A percentile compares a stretch with the other conserved stretches of the same genome.
phyloP scores from a whole-genome alignment of 2,113 vertebrate genomes.

The Theristicus caerulescens region DNA sequence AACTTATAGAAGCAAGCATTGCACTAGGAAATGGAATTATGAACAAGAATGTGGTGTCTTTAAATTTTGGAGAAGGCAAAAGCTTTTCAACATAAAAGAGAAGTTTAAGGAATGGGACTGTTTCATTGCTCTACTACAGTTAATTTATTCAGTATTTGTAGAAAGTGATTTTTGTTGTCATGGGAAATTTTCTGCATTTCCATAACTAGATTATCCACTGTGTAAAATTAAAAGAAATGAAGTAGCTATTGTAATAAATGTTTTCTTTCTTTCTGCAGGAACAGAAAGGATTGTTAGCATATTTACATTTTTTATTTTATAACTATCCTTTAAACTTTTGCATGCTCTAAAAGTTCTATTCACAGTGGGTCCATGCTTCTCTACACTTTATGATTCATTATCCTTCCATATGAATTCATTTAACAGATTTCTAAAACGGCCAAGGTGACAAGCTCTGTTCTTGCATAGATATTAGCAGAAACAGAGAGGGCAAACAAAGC shows the following conservation, averaged over 20 bases:
- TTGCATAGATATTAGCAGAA: neutral
- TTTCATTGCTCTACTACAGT: neutral
- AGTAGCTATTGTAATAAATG: neutral
- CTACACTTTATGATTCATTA: neutral
- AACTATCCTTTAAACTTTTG: neutral
- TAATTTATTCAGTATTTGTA: neutral
- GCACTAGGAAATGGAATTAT: neutral
- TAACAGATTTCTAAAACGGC: neutral
- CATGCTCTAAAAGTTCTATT: neutral
- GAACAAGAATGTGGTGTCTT: neutral
- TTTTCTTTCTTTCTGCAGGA: neutral
- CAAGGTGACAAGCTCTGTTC: neutral
- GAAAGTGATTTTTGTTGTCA: neutral
- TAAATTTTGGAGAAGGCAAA: neutral
- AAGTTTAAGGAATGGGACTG: neutral
- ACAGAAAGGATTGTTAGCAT: neutral
- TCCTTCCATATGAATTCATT: neutral
- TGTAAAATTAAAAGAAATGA: neutral
- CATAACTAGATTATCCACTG: neutral
- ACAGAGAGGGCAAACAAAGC: neutral
- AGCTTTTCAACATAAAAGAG: neutral
- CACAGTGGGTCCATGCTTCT: neutral
- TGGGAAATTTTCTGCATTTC: neutral
- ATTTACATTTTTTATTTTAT: neutral
- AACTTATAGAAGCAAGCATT: neutral